Evolutionary conservation across 1,140 invertebrate species (phyloP), one percentile per base, ranked within the genome.

Genomic region (Stegodyphus mimosarum): DNA sequence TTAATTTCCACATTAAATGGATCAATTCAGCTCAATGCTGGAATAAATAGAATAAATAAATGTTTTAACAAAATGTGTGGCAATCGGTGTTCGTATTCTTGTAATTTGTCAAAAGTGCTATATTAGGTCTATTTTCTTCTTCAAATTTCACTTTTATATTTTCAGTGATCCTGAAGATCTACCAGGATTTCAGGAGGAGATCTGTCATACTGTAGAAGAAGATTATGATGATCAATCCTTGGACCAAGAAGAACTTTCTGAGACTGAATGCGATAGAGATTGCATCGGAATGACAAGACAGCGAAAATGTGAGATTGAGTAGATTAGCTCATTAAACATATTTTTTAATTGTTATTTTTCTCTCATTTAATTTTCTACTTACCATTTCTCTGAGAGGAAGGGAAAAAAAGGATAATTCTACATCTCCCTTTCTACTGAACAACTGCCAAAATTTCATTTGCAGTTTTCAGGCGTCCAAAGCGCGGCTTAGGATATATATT

Each of bases 181-280:
- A 17, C 74, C 83, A 18, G 83, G 51, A n/a, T 86, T 71, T 11
- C 75, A 70, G 5, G 74, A 71, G 7, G 83, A 72, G 15, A 86
- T 86, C 6, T 86, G 83, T 67, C 63, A 55, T n/a, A 72, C 66
- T 6, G 72, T 78, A 51, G 15, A 71, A 48, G 83, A 86, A 73
- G 33, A 33, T 33, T 86, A 77, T 48, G 74, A 86, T 63, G 75
- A 86, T 11, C 48, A 49, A 5, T 85, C 74, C 13, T 64, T 86
- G n/a, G 83, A 86, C 1, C 83, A 84, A 76, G 83, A 86, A 63
- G 83, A 86, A 69, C 63, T 86, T 51, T 86, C 83, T 7, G 83
- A 86, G 52, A 86, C 83, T 0, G 83, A 86, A n/a, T 78, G 75
- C 33, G 83, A 86, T 50, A 71, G 83, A 51, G 83, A 86, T 53